Percentiles rank a stretch among this genome's conserved stretches.
Evolutionary conservation across 1,140 invertebrate species (phyloP).

Genomic region (Laupala kohalensis): DNA sequence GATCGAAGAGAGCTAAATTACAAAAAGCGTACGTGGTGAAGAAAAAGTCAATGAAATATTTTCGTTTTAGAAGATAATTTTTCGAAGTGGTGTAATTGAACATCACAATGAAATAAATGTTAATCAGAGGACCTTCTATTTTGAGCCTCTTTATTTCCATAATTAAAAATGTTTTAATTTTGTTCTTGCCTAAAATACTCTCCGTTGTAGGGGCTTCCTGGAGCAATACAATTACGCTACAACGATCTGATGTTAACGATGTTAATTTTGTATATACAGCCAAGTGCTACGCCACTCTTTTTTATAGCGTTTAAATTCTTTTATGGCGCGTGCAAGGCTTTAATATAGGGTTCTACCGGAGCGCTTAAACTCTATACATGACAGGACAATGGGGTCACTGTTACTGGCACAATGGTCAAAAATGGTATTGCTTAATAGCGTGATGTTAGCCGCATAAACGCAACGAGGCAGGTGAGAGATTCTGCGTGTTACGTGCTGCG

Average conservation of each 20-base stretch:
- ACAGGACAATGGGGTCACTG: neutral
- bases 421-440: neutral
- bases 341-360: neutral
- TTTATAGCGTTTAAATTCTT: neutral
- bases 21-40: too few relatives aligned
- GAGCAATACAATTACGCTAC: neutral
- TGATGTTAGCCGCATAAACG: neutral
- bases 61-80: too few relatives aligned
- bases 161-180: neutral
- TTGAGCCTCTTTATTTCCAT: too few relatives aligned
- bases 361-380: neutral
- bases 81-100: too few relatives aligned
- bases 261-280: neutral
- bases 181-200: neutral
- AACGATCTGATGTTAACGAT: neutral
- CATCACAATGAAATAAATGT: too few relatives aligned
- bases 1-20: too few relatives aligned
- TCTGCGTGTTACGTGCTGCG: too few relatives aligned
- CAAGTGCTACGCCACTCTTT: neutral
- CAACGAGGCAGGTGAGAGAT: too few relatives aligned
- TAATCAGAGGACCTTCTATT: too few relatives aligned
- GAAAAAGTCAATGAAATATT: too few relatives aligned
- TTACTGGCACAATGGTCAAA: neutral
- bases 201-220: neutral
- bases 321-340: neutral